Evolutionary conservation across 2,888 invertebrate species (phyloP).

Genomic region (Lydus trimaculatus): DNA sequence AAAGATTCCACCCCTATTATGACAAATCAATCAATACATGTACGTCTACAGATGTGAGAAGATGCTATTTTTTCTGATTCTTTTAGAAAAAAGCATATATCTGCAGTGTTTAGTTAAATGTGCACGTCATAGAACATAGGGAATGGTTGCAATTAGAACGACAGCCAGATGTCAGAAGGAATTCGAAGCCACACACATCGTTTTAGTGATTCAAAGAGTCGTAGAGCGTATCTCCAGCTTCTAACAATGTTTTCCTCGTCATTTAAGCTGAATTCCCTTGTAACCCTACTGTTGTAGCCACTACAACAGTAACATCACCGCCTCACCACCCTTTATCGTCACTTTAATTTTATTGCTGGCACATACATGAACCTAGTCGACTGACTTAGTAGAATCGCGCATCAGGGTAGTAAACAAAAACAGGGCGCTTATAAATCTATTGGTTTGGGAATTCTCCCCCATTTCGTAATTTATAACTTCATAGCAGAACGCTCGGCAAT

Average conservation of each 20-base stretch:
- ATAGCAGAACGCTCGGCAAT: conserved; percentile 54
- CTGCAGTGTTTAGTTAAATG: conserved; percentile 8
- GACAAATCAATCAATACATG: no score
- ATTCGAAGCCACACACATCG: conserved; percentile 54
- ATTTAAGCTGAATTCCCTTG: conserved; percentile 42
- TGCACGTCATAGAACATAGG: conserved; percentile 37
- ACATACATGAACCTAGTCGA: conserved; percentile 28
- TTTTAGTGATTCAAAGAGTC: conserved; percentile 38
- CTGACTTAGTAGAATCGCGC: conserved; percentile 49
- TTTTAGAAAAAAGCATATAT: not conserved
- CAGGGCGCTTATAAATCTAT: conserved; percentile 50
- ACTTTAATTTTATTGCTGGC: conserved; percentile 26
- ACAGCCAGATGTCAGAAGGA: conserved; percentile 54
- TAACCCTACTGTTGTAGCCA: conserved; percentile 23
- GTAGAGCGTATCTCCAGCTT: conserved; percentile 10
- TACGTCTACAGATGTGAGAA: not conserved
- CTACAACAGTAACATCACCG: not conserved
- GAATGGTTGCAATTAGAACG: conserved; percentile 57
- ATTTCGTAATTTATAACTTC: conserved; percentile 55
- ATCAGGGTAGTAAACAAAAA: conserved; percentile 51
- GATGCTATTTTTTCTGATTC: not conserved
- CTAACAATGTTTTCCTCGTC: conserved; percentile 40
- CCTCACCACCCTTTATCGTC: not conserved
- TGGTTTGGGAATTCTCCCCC: conserved; percentile 44
- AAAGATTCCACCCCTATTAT: no score